Conservation (phyloP, 2,888 invertebrate genomes). For the Plutella xylostella region DNA sequence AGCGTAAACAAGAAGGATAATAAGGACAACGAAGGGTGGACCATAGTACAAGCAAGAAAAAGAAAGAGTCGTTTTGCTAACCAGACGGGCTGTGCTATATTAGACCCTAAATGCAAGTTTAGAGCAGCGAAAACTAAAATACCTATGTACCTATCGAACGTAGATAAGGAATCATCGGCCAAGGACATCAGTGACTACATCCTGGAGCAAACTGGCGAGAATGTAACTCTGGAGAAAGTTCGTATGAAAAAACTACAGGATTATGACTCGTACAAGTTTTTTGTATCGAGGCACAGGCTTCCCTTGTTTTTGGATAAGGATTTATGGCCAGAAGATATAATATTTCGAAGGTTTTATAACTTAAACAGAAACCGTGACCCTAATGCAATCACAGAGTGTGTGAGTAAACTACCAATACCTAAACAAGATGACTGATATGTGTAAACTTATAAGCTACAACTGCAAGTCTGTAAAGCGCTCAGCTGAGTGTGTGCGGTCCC, state of each 20-base stretch:
- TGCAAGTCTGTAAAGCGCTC: too few species aligned
- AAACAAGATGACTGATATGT: too few species aligned
- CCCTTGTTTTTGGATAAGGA: slow-evolving; percentile 10
- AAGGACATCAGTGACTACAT: background rate
- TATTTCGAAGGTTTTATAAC: slow-evolving; percentile 12
- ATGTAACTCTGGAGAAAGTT: slow-evolving; percentile 4
- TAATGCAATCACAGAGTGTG: too few species aligned
- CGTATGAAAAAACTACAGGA: slow-evolving; percentile 7
- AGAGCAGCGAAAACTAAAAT: background rate
- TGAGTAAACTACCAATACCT: too few species aligned
- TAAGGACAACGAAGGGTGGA: background rate
- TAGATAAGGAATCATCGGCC: background rate
- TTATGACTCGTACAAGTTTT: slow-evolving; percentile 15
- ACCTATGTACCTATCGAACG: background rate
- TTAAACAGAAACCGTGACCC: too few species aligned
- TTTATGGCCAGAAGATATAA: slow-evolving; percentile 16
- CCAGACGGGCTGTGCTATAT: background rate
- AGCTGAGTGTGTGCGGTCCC: too few species aligned
- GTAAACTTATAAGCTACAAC: too few species aligned
- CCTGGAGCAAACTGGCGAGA: background rate
- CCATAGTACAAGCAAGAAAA: background rate
- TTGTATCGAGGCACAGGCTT: slow-evolving; percentile 9
- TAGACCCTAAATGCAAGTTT: background rate
- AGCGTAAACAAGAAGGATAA: too few species aligned
- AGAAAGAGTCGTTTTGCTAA: background rate